Base-by-base conservation (phyloP, 1,140 invertebrate genomes). In the Halyomorpha halys region DNA sequence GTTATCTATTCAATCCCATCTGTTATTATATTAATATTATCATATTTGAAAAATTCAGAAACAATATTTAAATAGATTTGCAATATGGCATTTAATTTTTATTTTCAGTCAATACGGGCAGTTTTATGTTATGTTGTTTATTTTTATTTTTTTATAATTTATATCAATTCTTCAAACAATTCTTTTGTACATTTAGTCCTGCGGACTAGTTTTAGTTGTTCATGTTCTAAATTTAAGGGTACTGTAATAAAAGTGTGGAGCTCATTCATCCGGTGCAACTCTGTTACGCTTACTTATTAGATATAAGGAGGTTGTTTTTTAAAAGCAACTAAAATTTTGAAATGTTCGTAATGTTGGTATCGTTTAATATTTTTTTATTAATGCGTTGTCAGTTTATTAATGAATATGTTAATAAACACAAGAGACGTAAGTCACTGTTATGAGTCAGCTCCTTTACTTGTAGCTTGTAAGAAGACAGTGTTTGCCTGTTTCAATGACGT, bases 191-290 rank as follows among this genome's bases (percentile, higher is more conserved):
- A 11, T 39, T 39, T 39, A 39, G 34, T 39, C 11, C 34, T 39
- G 34, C 13, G 34, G 34, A 9, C 34, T 39, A 39, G 34, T 39
- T 39, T 39, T 39, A 39, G 34, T 39, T 39, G 34, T 39, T 39
- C 34, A 56, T 56, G 23, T 56, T 27, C 15, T 49, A 49, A 49
- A 49, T 49, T 49, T 56, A 56, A 56, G 53, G 53, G 53, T 56
- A 56, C 53, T 39, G 11, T 39, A 56, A 23, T 49, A 23, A 25
- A 56, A 56, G 53, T 56, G 21, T 56, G 59, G 59, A 60, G 59
- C 59, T 60, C 59, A 60, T 60, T 60, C 59, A 60, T 60, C 39
- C 59, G 21, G 59, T 60, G 59, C 59, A 44, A 44, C 59, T 60
- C 59, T 16, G 59, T 23, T 56, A 56, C 53, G 53, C 53, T 56